A percentile compares a stretch with the other conserved stretches of the same genome.
phyloP scores from a whole-genome alignment of 2,888 invertebrate species.

The Drosophila mettleri region DNA sequence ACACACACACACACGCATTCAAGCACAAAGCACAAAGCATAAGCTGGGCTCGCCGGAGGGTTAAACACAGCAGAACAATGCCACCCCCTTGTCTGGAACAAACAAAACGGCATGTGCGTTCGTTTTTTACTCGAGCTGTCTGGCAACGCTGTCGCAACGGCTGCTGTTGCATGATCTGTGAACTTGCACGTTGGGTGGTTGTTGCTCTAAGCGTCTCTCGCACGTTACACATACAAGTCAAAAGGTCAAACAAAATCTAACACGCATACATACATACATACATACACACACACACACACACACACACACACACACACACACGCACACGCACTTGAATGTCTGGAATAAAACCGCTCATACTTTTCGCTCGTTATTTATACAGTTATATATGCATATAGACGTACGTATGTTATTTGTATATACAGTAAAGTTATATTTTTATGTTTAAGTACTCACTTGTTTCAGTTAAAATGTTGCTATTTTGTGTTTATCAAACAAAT shows the following conservation, averaged over 20 bases:
- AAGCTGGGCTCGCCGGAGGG: slow-evolving; percentile 56
- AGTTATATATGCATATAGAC: neutral
- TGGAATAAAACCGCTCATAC: slow-evolving; percentile 11
- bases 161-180: slow-evolving; percentile 48
- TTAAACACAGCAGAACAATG: slow-evolving; percentile 63
- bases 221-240: slow-evolving; percentile 54
- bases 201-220: slow-evolving; percentile 13
- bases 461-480: slow-evolving; percentile 56
- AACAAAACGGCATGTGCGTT: slow-evolving; percentile 25
- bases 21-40: slow-evolving; percentile 7
- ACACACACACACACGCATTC: slow-evolving; percentile 5
- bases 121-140: slow-evolving; percentile 18
- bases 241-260: slow-evolving; percentile 68
- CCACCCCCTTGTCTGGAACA: slow-evolving; percentile 62
- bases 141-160: slow-evolving; percentile 52
- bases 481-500: slow-evolving; percentile 37
- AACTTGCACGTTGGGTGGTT: slow-evolving; percentile 58
- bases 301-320: slow-evolving; percentile 1
- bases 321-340: slow-evolving; percentile 4
- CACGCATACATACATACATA: slow-evolving; percentile 13
- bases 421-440: slow-evolving; percentile 4
- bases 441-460: slow-evolving; percentile 71
- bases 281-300: neutral
- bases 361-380: neutral
- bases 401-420: too few relatives aligned